These are phyloP conservation scores for Telmatherina bonti DNA, from an alignment of 2,797 vertebrate genomes.

Conservation along the genomic window DNA sequence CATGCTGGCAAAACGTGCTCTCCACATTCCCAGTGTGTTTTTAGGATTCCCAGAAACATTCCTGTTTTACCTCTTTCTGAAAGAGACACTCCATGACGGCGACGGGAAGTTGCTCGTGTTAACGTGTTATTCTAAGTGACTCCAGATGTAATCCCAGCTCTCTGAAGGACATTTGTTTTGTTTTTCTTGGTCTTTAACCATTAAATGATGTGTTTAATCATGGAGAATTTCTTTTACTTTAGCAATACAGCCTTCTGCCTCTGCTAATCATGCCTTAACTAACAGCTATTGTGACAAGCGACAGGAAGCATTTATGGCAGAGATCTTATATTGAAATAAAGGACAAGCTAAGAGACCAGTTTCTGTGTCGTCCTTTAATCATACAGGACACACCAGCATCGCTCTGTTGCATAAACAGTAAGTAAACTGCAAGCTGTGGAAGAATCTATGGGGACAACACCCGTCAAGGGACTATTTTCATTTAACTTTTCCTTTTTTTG, in stretches of 20 bases:
- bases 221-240: not conserved
- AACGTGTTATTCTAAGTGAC: conserved; percentile 3
- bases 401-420: not conserved
- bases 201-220: conserved; percentile 17
- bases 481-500: no score
- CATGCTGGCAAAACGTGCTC: conserved; percentile 5
- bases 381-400: no score
- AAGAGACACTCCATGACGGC: conserved; percentile 36
- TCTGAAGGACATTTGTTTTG: not conserved
- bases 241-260: conserved; percentile 26
- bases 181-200: not conserved
- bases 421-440: not conserved
- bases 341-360: conserved; percentile 1
- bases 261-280: conserved; percentile 54
- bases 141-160: not conserved
- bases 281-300: conserved; percentile 29
- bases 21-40: conserved; percentile 36
- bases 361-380: conserved; percentile 12
- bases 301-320: conserved; percentile 9
- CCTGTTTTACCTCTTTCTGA: conserved; percentile 28
- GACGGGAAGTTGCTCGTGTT: conserved; percentile 22
- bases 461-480: no score
- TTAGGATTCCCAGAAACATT: conserved; percentile 16
- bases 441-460: no score
- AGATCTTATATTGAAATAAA: conserved; percentile 31